Conservation (phyloP, 30 jellyfish, hydroid and myxozoan genomes). For the Sanderia malayensis region DNA sequence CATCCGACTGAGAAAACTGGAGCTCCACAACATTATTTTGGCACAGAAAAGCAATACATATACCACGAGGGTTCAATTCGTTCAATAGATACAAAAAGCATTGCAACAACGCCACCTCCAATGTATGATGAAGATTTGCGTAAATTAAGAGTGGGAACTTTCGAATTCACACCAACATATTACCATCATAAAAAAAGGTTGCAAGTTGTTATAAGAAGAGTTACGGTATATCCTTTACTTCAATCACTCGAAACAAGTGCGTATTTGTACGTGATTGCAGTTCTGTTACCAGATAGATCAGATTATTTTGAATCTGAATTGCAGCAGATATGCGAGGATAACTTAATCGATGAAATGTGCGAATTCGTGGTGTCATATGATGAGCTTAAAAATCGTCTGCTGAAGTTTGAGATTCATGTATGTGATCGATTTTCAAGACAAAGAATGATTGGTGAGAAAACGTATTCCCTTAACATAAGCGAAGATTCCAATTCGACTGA, state of each 20-base stretch:
- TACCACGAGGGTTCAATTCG: slow-evolving; percentile 27
- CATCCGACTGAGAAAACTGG: background rate
- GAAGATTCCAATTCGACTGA: slow-evolving; percentile 21
- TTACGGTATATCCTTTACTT: slow-evolving; percentile 46
- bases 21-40: slow-evolving; percentile 8
- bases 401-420: slow-evolving; percentile 58
- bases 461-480: slow-evolving; percentile 24
- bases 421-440: slow-evolving; percentile 86
- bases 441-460: slow-evolving; percentile 44
- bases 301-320: slow-evolving; percentile 76
- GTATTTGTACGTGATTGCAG: slow-evolving; percentile 53
- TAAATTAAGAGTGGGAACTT: slow-evolving; percentile 56
- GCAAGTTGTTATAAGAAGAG: slow-evolving; percentile 66
- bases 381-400: slow-evolving; percentile 50
- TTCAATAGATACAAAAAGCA: slow-evolving; percentile 18
- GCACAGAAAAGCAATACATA: slow-evolving; percentile 22
- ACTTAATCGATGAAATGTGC: slow-evolving; percentile 77
- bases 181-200: slow-evolving; percentile 59
- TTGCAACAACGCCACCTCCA: slow-evolving; percentile 33
- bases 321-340: slow-evolving; percentile 73
- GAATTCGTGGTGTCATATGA: slow-evolving; percentile 67
- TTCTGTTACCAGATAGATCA: slow-evolving; percentile 67
- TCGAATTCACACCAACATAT: slow-evolving; percentile 81
- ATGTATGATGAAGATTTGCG: slow-evolving; percentile 74
- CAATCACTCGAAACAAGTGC: slow-evolving; percentile 52